A percentile compares a stretch with the other conserved stretches of the same genome.
Conservation (phyloP, 2,888 invertebrate species). For the Metalampra italica region DNA sequence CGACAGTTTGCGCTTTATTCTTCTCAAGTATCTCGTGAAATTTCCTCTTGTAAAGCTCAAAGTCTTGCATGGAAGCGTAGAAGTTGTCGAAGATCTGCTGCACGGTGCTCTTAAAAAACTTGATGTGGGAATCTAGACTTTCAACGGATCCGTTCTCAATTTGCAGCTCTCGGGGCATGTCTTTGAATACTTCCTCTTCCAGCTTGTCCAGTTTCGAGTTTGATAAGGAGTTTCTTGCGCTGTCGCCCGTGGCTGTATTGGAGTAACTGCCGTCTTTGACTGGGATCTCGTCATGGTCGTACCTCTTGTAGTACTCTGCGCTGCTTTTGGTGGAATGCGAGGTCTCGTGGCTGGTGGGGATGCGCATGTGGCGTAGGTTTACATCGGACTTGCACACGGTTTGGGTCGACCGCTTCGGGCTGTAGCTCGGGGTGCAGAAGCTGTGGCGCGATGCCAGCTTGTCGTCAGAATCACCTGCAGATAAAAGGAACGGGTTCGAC, state of each 20-base stretch:
- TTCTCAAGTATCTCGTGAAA: constrained; percentile 55
- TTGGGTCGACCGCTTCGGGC: constrained; percentile 15
- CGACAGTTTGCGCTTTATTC: constrained; percentile 42
- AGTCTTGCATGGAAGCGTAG: constrained; percentile 50
- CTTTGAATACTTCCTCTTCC: constrained; percentile 45
- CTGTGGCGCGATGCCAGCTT: constrained; percentile 29
- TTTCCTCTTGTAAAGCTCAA: constrained; percentile 53
- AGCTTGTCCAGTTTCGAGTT: constrained; percentile 51
- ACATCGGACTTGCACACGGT: constrained; percentile 33
- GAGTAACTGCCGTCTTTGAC: constrained; percentile 41
- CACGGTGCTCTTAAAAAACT: constrained; percentile 57
- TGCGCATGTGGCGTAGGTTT: background rate
- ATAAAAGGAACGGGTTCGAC: background rate
- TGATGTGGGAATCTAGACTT: constrained; percentile 55
- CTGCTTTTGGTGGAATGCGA: constrained; percentile 10
- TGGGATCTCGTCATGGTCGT: constrained; percentile 52
- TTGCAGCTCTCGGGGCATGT: constrained; percentile 48
- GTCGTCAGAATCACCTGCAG: constrained; percentile 5
- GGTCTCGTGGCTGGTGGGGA: background rate
- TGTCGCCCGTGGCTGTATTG: constrained; percentile 15
- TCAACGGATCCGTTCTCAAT: constrained; percentile 35
- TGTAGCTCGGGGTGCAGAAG: constrained; percentile 18
- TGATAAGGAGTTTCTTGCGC: constrained; percentile 30
- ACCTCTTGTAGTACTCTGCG: constrained; percentile 52
- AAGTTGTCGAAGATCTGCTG: constrained; percentile 62